Evolutionary conservation across 2,888 invertebrate genomes (phyloP), one percentile per base, ranked within the genome.

Genomic region (Xestia sexstrigata): DNA sequence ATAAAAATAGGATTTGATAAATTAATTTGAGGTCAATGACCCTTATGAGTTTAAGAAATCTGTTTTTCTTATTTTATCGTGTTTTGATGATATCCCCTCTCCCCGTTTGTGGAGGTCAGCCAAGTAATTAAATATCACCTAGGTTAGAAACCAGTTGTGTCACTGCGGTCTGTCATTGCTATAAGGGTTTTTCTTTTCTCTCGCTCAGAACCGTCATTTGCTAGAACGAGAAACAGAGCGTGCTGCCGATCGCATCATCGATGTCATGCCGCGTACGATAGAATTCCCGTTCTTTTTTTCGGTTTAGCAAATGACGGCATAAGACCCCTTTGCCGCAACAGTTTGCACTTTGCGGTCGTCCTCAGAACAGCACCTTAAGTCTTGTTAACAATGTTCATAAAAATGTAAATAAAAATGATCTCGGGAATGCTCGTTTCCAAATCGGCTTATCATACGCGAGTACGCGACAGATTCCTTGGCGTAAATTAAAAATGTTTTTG

Each of bases 401-500:
- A 84, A 82, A 84, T 82, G 86, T 82, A 82, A 85, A 84, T 81
- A 84, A 72, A 74, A 66, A 70, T 75, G 76, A 73, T 63, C 62
- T 84, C 63, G 47, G 20, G 45, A 71, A 82, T 58, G 35, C 60
- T 74, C 79, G 62, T 82, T 47, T 76, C 73, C 47, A 83, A 86
- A 79, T 83, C 84, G 83, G 84, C 73, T 84, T 84, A 86, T 76
- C 83, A 65, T 62, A 71, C 63, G 66, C 47, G 72, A 74, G 62
- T 58, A 74, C 60, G 67, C 60, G 69, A 76, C 74, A 78, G 74
- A 74, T 81, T 76, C 70, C 77, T 79, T n/a, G 45, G 49, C 60
- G 76, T 77, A 83, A 77, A 79, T 86, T 83, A 86, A 86, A 79
- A 87, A 82, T 79, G 68, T 71, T 79, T 71, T 69, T 74, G 52